Evolutionary conservation across 1,140 invertebrate species (phyloP), one percentile per base, ranked within the genome.

Genomic region (Euwallacea fornicatus): DNA sequence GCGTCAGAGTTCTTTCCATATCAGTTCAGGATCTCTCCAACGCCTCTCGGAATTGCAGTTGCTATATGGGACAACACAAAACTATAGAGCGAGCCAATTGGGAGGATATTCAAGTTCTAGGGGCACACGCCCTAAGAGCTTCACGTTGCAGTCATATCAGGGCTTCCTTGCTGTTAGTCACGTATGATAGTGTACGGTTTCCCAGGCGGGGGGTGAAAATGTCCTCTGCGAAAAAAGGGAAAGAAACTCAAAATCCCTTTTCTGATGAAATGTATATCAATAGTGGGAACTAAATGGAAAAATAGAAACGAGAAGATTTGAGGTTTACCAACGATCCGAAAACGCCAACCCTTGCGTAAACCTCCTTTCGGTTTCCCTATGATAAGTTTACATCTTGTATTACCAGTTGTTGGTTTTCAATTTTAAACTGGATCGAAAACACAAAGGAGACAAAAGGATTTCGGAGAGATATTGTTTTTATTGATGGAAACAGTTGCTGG

Each of bases 331-430:
- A 33, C 21, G 21, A 33, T 33, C 21, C 21, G 21, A 33, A 33
- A 33, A 33, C 21, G 21, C 21, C 21, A 33, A 33, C 21, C 21
- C 21, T 33, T 33, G 21, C 58, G 58, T 58, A 66, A 58, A 21
- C 65, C 53, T 41, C 58, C 54, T 15, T 58, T 66, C 54, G 33
- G 65, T 58, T 56, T 58, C 43, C 42, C 13, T 41, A 65, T 65
- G 65, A 66, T 66, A 66, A 58, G 53, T 58, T 66, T 58, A 66
- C 65, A 66, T 44, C 41, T 58, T 56, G 65, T 66, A 58, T 66
- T 58, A 58, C 65, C 65, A 66, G 65, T 66, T 66, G 65, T 58
- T 66, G 65, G 65, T 66, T 66, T 66, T 66, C 65, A 66, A 66
- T 66, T 66, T 66, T 66, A 66, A 66, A 66, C 65, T 66, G 65